Conservation (phyloP, 1,140 invertebrate genomes). For the Drosophila santomea region DNA sequence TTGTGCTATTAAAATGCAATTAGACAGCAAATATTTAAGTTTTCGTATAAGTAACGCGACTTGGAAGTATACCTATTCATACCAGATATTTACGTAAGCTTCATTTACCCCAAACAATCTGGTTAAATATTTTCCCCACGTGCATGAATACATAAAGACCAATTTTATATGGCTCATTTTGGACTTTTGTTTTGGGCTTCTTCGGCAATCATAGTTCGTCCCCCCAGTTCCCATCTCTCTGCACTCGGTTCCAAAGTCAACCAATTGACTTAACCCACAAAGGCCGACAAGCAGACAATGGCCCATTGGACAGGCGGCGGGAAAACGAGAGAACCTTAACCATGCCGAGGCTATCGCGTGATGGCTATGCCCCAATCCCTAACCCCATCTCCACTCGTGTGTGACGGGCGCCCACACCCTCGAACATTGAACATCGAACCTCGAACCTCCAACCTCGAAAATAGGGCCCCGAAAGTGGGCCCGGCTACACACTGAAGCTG, state of each 20-base stretch:
- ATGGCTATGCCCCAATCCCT: constrained; percentile 46
- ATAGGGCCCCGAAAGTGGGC: constrained; percentile 35
- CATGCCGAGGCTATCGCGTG: constrained; percentile 70
- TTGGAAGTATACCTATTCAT: neutral
- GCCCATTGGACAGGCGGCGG: constrained; percentile 14
- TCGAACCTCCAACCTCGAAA: constrained; percentile 5
- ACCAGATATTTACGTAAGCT: neutral
- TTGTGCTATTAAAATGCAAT: neutral
- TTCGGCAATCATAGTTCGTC: constrained; percentile 55
- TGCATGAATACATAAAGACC: constrained; percentile 58
- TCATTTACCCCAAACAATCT: neutral
- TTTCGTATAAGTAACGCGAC: no score
- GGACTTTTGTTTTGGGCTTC: constrained; percentile 32
- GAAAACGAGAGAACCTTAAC: constrained; percentile 61
- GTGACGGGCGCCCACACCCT: constrained; percentile 63
- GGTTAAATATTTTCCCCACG: constrained; percentile 3
- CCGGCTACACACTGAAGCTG: constrained; percentile 43
- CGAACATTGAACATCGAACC: neutral
- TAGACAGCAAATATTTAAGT: neutral
- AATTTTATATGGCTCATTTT: constrained; percentile 49
- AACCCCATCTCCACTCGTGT: constrained; percentile 41
- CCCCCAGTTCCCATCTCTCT: constrained; percentile 22
- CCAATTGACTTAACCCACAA: constrained; percentile 66
- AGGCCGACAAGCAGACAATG: constrained; percentile 44
- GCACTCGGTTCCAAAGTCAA: constrained; percentile 58